Evolutionary conservation across 2,888 invertebrate species (phyloP).

Genomic region (Drosophila koepferae): DNA sequence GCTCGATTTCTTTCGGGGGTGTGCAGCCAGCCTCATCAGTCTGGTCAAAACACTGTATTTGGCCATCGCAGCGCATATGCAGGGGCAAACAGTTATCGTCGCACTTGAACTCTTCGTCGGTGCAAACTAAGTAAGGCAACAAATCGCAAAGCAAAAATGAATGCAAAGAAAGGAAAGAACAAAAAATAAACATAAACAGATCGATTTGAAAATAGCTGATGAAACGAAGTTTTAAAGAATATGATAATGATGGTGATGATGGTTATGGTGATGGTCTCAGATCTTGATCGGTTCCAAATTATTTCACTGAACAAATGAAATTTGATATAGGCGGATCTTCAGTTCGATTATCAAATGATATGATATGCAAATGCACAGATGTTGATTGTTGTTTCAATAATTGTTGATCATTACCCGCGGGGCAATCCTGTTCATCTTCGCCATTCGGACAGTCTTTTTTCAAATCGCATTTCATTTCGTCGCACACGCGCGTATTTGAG

Average conservation of each 20-base stretch:
- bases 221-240: slow-evolving; percentile 18
- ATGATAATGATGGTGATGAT: background rate
- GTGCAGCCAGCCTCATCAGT: slow-evolving; percentile 89
- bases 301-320: background rate
- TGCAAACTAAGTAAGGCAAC: slow-evolving; percentile 67
- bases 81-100: slow-evolving; percentile 88
- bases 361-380: background rate
- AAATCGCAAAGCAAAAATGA: slow-evolving; percentile 34
- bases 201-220: slow-evolving; percentile 22
- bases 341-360: background rate
- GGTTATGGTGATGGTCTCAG: background rate
- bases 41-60: slow-evolving; percentile 88
- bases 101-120: slow-evolving; percentile 87
- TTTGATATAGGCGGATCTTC: background rate
- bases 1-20: slow-evolving; percentile 35
- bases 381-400: slow-evolving; percentile 5
- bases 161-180: slow-evolving; percentile 26
- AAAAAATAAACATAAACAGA: slow-evolving; percentile 18
- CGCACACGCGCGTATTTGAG: slow-evolving; percentile 77
- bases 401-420: slow-evolving; percentile 46
- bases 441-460: slow-evolving; percentile 80
- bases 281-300: background rate
- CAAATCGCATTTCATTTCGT: slow-evolving; percentile 81
- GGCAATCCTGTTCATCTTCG: slow-evolving; percentile 83
- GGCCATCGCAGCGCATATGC: slow-evolving; percentile 87